These are phyloP conservation scores for Neolamprologus fasciatus DNA, from an alignment of 2,113 vertebrate genomes.

Conservation along the genomic window DNA sequence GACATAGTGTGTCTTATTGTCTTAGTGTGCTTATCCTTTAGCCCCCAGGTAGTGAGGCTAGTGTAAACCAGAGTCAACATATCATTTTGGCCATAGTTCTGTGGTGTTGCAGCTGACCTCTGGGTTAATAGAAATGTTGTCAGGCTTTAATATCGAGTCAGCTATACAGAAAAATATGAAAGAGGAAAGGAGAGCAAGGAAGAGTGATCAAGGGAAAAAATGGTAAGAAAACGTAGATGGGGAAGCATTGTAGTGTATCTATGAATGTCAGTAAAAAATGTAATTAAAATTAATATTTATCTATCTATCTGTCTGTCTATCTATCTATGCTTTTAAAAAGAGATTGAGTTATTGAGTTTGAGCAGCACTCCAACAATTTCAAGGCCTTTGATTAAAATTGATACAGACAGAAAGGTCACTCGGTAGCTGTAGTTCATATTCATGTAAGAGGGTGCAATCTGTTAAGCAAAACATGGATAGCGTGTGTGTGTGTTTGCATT, in stretches of 20 bases:
- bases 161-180: neutral
- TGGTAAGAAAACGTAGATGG: neutral
- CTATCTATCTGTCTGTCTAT: neutral
- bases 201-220: neutral
- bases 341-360: neutral
- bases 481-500: neutral
- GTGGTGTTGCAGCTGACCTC: conserved; percentile 39
- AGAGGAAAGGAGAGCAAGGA: neutral
- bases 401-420: conserved; percentile 9
- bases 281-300: neutral
- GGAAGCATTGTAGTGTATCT: neutral
- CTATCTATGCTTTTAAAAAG: neutral
- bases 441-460: neutral
- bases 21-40: conserved; percentile 44
- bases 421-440: neutral
- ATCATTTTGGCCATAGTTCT: conserved; percentile 30
- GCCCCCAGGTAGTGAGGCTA: conserved; percentile 18
- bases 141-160: conserved; percentile 40
- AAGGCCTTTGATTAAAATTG: conserved; percentile 16
- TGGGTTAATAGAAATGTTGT: conserved; percentile 62
- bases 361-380: neutral
- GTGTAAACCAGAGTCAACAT: conserved; percentile 51
- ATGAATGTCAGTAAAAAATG: neutral
- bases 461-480: neutral
- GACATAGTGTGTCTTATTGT: neutral